Evolutionary conservation across 2,113 vertebrate genomes (phyloP).

Genomic region (Siphamia tubifer): DNA sequence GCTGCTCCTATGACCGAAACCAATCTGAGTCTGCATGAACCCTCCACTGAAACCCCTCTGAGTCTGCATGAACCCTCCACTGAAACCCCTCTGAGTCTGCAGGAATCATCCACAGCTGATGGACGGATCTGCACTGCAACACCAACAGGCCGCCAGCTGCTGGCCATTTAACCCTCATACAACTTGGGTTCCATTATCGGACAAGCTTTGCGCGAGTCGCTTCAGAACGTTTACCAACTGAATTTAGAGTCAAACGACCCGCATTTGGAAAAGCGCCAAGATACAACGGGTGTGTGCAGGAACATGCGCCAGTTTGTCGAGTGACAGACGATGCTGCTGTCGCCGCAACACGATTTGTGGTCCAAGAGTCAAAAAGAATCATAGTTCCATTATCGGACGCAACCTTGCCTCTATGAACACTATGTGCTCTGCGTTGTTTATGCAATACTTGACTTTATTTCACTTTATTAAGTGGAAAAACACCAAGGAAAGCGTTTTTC

Average conservation of each 20-base stretch:
- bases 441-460: no score
- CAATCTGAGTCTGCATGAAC: no score
- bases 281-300: not conserved
- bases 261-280: not conserved
- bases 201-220: not conserved
- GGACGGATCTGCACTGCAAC: not conserved
- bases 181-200: conserved; percentile 33
- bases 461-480: no score
- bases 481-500: no score
- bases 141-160: conserved; percentile 9
- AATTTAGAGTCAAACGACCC: not conserved
- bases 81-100: no score
- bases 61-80: no score
- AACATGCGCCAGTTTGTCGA: not conserved
- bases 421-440: no score
- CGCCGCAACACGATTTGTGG: not conserved
- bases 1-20: no score
- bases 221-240: no score
- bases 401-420: not conserved
- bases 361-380: accelerated
- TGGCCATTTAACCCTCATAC: not conserved
- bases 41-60: no score
- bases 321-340: not conserved
- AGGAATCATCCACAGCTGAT: not conserved
- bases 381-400: conserved; percentile 44